Conservation (phyloP, 2,797 vertebrate genomes). For the Pantherophis alleghaniensis region DNA sequence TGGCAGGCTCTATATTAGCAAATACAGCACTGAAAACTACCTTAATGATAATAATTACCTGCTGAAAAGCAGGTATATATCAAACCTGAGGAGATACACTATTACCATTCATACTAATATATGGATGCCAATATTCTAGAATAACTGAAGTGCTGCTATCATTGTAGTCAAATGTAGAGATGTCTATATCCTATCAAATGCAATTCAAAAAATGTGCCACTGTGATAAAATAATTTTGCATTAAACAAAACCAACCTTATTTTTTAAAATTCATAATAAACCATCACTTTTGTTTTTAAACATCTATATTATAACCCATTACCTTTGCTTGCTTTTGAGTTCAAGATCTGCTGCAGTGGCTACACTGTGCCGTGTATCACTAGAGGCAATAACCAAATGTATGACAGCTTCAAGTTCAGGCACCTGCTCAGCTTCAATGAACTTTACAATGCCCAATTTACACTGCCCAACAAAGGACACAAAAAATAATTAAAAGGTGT, state of each 20-base stretch:
- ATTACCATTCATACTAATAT: background rate
- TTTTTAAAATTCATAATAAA: background rate
- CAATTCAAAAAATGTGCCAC: background rate
- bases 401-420: conserved; percentile 94
- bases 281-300: background rate
- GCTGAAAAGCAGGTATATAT: background rate
- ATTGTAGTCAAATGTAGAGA: background rate
- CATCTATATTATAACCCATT: background rate
- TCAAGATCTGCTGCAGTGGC: conserved; percentile 97
- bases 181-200: background rate
- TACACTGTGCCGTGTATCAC: conserved; percentile 94
- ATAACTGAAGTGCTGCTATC: background rate
- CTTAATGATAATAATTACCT: background rate
- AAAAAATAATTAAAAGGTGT: background rate
- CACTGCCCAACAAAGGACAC: conserved; percentile 76
- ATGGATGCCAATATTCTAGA: background rate
- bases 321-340: conserved; percentile 97
- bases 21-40: background rate
- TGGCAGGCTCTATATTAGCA: background rate
- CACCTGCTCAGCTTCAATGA: conserved; percentile 94
- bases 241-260: background rate
- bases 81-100: background rate
- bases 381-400: conserved; percentile 94
- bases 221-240: background rate
- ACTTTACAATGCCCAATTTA: conserved; percentile 96